phyloP scores from a whole-genome alignment of 2,797 vertebrate genomes.

The Schizothorax lantsangensis region DNA sequence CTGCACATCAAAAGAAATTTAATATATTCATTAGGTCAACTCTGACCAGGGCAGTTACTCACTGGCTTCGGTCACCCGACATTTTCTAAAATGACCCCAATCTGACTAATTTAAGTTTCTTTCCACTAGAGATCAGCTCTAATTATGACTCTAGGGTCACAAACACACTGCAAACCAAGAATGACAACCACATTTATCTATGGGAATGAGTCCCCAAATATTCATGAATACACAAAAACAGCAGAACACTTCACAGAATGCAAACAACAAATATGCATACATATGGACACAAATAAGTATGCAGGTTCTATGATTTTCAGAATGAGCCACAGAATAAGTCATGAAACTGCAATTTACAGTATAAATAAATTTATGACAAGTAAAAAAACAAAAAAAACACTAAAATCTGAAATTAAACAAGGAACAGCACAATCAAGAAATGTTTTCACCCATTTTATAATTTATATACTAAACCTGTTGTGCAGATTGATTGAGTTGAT shows the following conservation, averaged over 20 bases:
- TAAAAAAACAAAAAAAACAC: no score
- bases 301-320: no score
- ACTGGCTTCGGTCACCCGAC: not conserved
- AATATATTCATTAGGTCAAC: not conserved
- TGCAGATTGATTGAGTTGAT: no score
- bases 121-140: constrained; percentile 21
- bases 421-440: no score
- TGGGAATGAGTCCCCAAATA: not conserved
- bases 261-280: not conserved
- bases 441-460: no score
- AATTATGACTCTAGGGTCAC: not conserved
- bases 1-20: not conserved
- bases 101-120: not conserved
- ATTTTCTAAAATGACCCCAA: not conserved
- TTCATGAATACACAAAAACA: not conserved
- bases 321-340: no score
- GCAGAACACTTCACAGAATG: not conserved
- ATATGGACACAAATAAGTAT: no score
- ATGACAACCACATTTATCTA: not conserved
- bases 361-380: no score
- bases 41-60: not conserved
- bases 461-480: no score
- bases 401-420: not conserved
- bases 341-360: no score
- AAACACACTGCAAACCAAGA: not conserved